A percentile compares a stretch with the other conserved stretches of the same genome.
Evolutionary conservation across 2,797 vertebrate species (phyloP).

Genomic region (Lepilemur ruficaudatus): DNA sequence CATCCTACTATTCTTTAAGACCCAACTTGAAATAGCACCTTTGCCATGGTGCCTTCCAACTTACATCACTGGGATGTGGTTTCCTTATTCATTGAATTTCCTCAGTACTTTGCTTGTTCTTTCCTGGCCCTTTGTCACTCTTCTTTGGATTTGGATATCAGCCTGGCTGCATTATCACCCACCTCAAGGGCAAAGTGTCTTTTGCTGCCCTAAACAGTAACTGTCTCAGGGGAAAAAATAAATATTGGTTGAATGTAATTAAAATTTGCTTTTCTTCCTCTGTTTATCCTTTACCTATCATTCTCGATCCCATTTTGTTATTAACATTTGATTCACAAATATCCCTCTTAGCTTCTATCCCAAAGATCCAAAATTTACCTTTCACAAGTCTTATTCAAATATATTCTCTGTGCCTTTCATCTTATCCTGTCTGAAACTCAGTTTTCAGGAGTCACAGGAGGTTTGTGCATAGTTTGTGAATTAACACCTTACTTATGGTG

Average conservation of each 20-base stretch:
- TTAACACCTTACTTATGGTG: not conserved
- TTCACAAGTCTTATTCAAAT: not conserved
- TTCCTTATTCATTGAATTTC: not conserved
- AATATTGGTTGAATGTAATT: not conserved
- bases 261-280: not conserved
- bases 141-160: not conserved
- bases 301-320: not conserved
- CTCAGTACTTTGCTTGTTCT: not conserved
- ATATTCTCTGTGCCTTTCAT: not conserved
- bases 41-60: too few relatives aligned
- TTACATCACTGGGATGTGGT: rapidly evolving
- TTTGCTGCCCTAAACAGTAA: not conserved
- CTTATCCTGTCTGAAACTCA: not conserved
- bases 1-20: not conserved
- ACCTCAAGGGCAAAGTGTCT: not conserved
- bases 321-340: not conserved
- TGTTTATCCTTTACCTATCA: not conserved
- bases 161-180: not conserved
- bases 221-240: not conserved
- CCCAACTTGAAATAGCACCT: not conserved
- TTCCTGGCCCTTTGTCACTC: not conserved
- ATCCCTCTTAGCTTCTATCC: not conserved
- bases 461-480: not conserved
- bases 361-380: not conserved
- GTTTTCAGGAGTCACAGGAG: not conserved